Conservation (phyloP, 2,888 invertebrate genomes). For the Heliconius hortense region DNA sequence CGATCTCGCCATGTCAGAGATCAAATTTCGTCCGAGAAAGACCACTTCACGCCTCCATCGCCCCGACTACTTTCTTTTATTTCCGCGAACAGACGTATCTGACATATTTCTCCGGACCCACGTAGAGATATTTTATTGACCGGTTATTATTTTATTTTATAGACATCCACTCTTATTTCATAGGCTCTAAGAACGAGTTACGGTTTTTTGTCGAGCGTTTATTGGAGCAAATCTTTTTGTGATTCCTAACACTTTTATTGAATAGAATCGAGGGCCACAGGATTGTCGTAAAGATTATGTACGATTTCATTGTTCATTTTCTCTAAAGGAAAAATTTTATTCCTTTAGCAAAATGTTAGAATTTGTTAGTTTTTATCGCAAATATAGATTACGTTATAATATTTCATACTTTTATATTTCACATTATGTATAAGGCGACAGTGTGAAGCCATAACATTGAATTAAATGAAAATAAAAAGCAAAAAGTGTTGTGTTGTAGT, state of each 20-base stretch:
- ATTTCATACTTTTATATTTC: no score
- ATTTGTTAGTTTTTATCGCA: background rate
- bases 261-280: conserved; percentile 62
- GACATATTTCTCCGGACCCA: conserved; percentile 72
- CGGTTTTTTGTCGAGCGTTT: conserved; percentile 73
- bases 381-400: background rate
- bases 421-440: background rate
- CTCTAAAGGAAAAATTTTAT: conserved; percentile 12
- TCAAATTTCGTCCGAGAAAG: conserved; percentile 65
- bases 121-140: conserved; percentile 74
- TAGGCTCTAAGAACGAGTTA: conserved; percentile 70
- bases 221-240: conserved; percentile 69
- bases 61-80: conserved; percentile 59
- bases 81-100: conserved; percentile 63
- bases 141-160: conserved; percentile 82
- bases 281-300: conserved; percentile 61
- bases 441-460: conserved; percentile 63
- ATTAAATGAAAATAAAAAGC: conserved; percentile 74
- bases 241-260: conserved; percentile 70
- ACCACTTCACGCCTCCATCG: conserved; percentile 65
- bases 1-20: conserved; percentile 66
- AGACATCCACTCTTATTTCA: conserved; percentile 78
- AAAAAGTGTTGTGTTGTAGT: conserved; percentile 63
- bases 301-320: conserved; percentile 51
- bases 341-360: background rate